Evolutionary conservation across 2,113 vertebrate species (phyloP).

Genomic region (Notarius lentiginosus): DNA sequence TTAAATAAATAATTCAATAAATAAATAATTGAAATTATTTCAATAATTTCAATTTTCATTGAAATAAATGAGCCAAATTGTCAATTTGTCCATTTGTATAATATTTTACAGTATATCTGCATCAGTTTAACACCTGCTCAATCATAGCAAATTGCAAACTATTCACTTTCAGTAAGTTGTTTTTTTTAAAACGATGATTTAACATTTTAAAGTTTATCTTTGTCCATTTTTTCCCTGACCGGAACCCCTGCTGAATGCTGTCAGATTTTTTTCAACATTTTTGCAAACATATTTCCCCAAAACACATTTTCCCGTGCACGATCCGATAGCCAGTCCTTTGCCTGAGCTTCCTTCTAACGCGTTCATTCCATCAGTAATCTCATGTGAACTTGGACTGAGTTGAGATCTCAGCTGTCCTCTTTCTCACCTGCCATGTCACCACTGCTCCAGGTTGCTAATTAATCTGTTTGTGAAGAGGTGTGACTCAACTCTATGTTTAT

Average conservation of each 20-base stretch:
- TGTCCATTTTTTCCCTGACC: background rate
- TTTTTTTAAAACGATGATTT: background rate
- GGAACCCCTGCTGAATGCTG: background rate
- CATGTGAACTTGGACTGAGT: slow-evolving; percentile 57
- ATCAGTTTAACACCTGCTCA: background rate
- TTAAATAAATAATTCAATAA: too few species aligned
- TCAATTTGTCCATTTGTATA: background rate
- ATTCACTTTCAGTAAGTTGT: too few species aligned
- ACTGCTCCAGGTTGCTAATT: slow-evolving; percentile 61
- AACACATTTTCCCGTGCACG: background rate
- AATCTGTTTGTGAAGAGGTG: slow-evolving; percentile 71
- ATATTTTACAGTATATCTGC: background rate
- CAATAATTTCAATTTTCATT: too few species aligned
- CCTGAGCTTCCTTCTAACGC: background rate
- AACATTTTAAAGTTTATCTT: background rate
- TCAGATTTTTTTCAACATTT: background rate
- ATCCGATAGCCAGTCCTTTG: background rate
- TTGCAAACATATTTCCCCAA: background rate
- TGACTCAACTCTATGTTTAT: slow-evolving; percentile 61
- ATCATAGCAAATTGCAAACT: background rate
- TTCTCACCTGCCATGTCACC: slow-evolving; percentile 52
- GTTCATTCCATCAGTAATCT: slow-evolving; percentile 48
- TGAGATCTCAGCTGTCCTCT: slow-evolving; percentile 30
- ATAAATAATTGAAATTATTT: too few species aligned
- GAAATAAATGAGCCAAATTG: background rate